Conservation (phyloP, 92 coral and sea anemone species). For the Diadumene lineata region DNA sequence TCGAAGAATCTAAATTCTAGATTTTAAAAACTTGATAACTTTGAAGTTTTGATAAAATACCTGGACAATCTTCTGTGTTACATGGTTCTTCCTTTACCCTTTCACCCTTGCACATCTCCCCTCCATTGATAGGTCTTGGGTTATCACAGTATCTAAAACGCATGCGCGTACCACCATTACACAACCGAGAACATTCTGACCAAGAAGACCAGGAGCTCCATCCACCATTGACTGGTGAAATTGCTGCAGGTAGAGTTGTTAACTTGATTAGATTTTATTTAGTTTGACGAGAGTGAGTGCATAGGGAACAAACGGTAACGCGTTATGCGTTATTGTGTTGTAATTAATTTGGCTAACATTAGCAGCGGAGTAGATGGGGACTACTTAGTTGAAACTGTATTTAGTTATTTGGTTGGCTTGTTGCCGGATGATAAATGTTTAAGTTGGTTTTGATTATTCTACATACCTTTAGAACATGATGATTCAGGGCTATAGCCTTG, state of each 20-base stretch:
- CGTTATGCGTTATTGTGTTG: too few species aligned
- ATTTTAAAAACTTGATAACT: too few species aligned
- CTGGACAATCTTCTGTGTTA: conserved; percentile 41
- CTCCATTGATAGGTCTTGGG: conserved; percentile 51
- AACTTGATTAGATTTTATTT: too few species aligned
- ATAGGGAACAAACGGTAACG: too few species aligned
- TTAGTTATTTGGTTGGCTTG: not conserved
- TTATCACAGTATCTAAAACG: conserved; percentile 53
- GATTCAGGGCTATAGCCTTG: conserved; percentile 45
- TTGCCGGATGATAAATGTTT: too few species aligned
- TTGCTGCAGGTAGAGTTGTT: too few species aligned
- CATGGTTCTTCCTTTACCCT: conserved; percentile 38
- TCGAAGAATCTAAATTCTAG: too few species aligned
- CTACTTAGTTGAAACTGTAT: not conserved
- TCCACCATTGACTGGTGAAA: conserved; percentile 41
- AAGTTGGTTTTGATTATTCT: too few species aligned
- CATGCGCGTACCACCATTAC: conserved; percentile 54
- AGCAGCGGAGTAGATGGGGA: too few species aligned
- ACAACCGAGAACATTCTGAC: conserved; percentile 52
- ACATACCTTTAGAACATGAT: conserved; percentile 40
- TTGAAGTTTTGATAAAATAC: too few species aligned
- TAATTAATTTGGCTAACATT: too few species aligned
- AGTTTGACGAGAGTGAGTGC: too few species aligned
- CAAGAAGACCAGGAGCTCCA: conserved; percentile 63
- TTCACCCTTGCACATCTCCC: conserved; percentile 39